A percentile compares a stretch with the other conserved stretches of the same genome.
Evolutionary conservation across 1,140 invertebrate species (phyloP).

Genomic region (Danaus melanippus): DNA sequence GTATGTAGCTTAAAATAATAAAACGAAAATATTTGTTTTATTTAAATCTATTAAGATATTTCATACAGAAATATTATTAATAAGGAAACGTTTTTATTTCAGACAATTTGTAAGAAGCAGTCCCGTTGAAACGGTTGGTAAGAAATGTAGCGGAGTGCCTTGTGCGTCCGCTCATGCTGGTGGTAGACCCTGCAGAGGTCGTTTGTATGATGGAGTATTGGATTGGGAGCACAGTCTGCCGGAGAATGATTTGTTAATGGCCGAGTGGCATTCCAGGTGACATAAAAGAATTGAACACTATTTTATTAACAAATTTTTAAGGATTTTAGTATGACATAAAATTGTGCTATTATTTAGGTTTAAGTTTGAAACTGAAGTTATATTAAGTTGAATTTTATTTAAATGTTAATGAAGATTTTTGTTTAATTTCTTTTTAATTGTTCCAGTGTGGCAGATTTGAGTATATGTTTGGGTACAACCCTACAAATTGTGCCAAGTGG

Average conservation of each 20-base stretch:
- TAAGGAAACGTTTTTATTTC: background rate
- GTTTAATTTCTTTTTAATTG: background rate
- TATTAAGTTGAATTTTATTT: background rate
- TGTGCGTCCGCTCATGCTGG: slow-evolving; percentile 78
- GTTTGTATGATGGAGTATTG: slow-evolving; percentile 92
- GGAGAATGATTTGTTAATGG: slow-evolving; percentile 88
- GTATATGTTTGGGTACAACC: slow-evolving; percentile 95
- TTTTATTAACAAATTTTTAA: no score
- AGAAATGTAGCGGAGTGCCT: slow-evolving; percentile 85
- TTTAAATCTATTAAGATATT: no score
- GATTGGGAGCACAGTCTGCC: slow-evolving; percentile 98
- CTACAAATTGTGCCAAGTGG: slow-evolving; percentile 98
- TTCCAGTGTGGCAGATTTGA: slow-evolving; percentile 84
- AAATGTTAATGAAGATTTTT: background rate
- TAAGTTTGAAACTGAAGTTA: background rate
- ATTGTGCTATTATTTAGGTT: background rate
- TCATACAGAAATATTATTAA: no score
- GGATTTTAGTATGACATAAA: no score
- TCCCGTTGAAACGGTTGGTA: slow-evolving; percentile 91
- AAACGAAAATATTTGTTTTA: no score
- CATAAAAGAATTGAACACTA: background rate
- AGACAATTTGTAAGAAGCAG: slow-evolving; percentile 88
- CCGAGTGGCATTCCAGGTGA: slow-evolving; percentile 90
- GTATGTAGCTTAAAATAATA: no score
- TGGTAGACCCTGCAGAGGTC: slow-evolving; percentile 85